Base-by-base conservation (phyloP, 1,140 invertebrate species). In the Aphaenogaster rudis region DNA sequence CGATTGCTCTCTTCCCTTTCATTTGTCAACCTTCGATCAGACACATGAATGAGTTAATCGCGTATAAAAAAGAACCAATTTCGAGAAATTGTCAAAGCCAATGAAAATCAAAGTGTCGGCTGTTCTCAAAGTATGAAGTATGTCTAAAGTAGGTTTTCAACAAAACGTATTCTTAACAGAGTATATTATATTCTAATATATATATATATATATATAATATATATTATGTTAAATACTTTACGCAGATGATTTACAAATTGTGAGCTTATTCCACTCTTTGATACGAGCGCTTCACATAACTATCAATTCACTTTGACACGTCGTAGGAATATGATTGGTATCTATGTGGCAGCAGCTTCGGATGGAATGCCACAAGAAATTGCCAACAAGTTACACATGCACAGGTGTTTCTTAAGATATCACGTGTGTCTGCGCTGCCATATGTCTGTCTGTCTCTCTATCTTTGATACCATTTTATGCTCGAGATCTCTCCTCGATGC, bases 341-440 rank as follows among this genome's bases (percentile, higher is more conserved):
- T 89, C 89, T 88, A 91, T 93, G 57, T 74, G 88, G 90, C 91
- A 89, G 80, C 87, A 71, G 78, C 76, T 84, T 92, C 86, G 76
- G 79, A 66, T 78, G 78, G 86, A 93, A 92, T 93, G 88, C 64
- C 77, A 78, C 91, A 86, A 84, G 50, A 88, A 92, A 93, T 91
- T 92, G 54, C 72, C 91, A 74, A 91, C 69, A 84, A 92, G 88
- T 80, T 89, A 92, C 94, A 93, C 92, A 94, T 94, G 94, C 90
- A 95, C 94, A 95, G 94, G 94, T 95, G 94, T 95, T 95, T 93
- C 88, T 91, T 50, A 63, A 86, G 94, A 94, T 84, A 84, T 95
- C 94, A 95, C 92, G 93, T 95, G 94, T 28, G 59, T 45, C 48
- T 80, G 48, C 21, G 48, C 21, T 79, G 8, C 80, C 67, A 54